phyloP scores from a whole-genome alignment of 2,888 invertebrate species.

The Drosophila rubida region DNA sequence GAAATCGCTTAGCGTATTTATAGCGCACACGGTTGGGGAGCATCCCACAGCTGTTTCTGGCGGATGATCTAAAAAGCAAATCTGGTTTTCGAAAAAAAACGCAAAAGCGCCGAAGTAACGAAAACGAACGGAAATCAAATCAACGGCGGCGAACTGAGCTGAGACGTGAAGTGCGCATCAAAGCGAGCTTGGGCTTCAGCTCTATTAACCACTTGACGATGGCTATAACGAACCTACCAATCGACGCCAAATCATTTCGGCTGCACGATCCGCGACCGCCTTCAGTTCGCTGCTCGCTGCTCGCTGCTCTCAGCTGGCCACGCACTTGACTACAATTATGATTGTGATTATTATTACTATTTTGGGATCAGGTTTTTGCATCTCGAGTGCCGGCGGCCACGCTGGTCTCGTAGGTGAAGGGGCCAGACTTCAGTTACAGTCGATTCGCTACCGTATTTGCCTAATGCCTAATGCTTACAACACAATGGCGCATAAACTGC shows the following conservation, averaged over 20 bases:
- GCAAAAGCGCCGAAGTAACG: conserved; percentile 10
- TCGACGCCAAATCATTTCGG: conserved; percentile 11
- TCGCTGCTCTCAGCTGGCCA: conserved; percentile 45
- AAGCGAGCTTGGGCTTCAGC: conserved; percentile 41
- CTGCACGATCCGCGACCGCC: conserved; percentile 52
- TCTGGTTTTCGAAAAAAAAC: conserved; percentile 58
- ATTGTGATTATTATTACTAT: conserved; percentile 32
- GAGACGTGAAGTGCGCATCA: conserved; percentile 63
- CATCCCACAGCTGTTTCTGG: conserved; percentile 14
- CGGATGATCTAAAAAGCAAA: conserved; percentile 13
- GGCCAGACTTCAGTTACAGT: conserved; percentile 33
- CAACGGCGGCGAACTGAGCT: conserved; percentile 31
- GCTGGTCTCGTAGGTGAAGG: conserved; percentile 8
- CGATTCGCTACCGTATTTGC: conserved; percentile 41
- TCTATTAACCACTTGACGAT: conserved; percentile 69
- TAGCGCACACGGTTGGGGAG: conserved; percentile 48
- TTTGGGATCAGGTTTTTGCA: conserved; percentile 66
- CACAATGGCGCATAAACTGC: conserved; percentile 15
- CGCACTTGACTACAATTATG: conserved; percentile 56
- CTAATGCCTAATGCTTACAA: conserved; percentile 6
- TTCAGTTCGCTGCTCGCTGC: conserved; percentile 54
- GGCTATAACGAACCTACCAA: conserved; percentile 39
- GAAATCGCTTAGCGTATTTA: conserved; percentile 71
- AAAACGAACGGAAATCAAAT: conserved; percentile 10
- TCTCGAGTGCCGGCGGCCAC: conserved; percentile 49